A percentile compares a stretch with the other conserved stretches of the same genome.
phyloP scores from a whole-genome alignment of 1,140 invertebrate species.

The Drosophila kikkawai region DNA sequence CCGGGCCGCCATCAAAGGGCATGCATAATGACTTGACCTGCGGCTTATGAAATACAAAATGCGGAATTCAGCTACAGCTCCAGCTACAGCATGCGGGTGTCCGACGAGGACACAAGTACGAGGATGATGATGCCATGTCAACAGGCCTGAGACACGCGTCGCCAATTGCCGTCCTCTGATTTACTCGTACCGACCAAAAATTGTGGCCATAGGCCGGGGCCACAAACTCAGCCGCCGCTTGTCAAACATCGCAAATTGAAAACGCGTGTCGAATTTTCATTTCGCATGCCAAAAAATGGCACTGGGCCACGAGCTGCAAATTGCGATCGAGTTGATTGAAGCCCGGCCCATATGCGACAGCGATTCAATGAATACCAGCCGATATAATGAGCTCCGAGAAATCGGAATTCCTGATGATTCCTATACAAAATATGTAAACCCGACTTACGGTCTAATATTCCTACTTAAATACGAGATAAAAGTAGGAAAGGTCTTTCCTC shows the following conservation, averaged over 20 bases:
- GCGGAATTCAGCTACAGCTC: constrained; percentile 19
- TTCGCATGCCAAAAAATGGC: constrained; percentile 11
- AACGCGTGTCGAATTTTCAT: constrained; percentile 36
- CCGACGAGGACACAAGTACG: constrained; percentile 23
- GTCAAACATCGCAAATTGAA: constrained; percentile 49
- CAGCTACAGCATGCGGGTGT: constrained; percentile 25
- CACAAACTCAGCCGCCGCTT: constrained; percentile 15
- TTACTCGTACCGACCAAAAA: constrained; percentile 47
- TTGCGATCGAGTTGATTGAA: constrained; percentile 11
- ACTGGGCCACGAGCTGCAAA: constrained; percentile 18
- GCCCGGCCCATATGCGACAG: not conserved
- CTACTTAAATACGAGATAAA: not conserved
- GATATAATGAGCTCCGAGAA: not conserved
- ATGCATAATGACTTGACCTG: constrained; percentile 75
- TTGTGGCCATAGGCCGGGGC: constrained; percentile 25
- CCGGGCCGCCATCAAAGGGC: constrained; percentile 53
- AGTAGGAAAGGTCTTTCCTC: no score
- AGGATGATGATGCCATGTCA: constrained; percentile 69
- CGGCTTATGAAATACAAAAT: constrained; percentile 74
- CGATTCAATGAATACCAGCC: not conserved
- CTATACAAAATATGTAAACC: not conserved
- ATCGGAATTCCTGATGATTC: not conserved
- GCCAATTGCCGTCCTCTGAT: constrained; percentile 66
- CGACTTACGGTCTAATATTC: not conserved
- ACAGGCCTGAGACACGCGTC: constrained; percentile 73